Evolutionary conservation across 2,888 invertebrate species (phyloP).

Genomic region (Kryphioiulus occultus): DNA sequence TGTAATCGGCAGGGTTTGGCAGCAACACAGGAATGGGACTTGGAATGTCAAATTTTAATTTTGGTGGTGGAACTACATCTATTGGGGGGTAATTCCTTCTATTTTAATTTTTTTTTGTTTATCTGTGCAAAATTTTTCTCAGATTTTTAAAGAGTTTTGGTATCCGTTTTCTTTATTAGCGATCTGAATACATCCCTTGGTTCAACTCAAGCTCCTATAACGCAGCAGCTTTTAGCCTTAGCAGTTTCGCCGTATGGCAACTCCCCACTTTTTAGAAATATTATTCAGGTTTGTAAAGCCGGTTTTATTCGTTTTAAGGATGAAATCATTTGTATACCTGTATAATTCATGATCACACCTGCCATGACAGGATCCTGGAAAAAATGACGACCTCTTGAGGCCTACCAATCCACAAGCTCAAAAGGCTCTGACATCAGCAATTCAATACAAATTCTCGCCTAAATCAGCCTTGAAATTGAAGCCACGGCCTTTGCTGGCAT

Average conservation of each 20-base stretch:
- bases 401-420: conserved; percentile 71
- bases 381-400: conserved; percentile 73
- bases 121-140: neutral
- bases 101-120: neutral
- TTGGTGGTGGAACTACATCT: neutral
- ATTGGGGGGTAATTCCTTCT: neutral
- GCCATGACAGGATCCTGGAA: conserved; percentile 64
- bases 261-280: conserved; percentile 80
- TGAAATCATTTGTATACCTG: neutral
- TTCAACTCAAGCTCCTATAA: conserved; percentile 68
- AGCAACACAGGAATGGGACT: conserved; percentile 29
- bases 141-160: neutral
- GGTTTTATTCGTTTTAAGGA: neutral
- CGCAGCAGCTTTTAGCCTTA: conserved; percentile 64
- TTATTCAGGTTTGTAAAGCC: conserved; percentile 1
- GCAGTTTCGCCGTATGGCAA: conserved; percentile 87
- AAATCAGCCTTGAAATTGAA: conserved; percentile 68
- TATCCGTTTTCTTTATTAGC: conserved; percentile 4
- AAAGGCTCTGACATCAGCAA: conserved; percentile 65
- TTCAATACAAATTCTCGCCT: conserved; percentile 70
- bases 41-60: conserved; percentile 40
- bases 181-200: conserved; percentile 50
- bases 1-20: neutral
- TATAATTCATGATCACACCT: neutral
- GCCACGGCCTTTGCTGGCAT: conserved; percentile 67